Evolutionary conservation across 2,888 invertebrate genomes (phyloP), one percentile per base, ranked within the genome.

Genomic region (Gisinianus flammeolus): DNA sequence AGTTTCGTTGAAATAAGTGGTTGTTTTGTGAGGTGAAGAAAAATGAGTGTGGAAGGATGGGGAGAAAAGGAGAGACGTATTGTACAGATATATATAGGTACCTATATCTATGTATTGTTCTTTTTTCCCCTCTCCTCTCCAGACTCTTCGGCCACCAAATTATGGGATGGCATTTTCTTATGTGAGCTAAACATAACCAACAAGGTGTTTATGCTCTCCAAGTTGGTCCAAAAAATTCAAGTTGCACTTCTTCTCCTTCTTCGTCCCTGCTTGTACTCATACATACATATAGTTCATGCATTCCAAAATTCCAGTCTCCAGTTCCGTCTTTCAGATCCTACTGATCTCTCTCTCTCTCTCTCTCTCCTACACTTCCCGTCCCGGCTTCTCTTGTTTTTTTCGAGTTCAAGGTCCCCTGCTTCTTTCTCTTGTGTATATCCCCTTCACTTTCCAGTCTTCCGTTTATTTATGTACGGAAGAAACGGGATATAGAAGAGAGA

Each of bases 61-160:
- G 8, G 35, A 8, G 6, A 33, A 33, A 73, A 31, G 26, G 26
- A 28, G 62, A 73, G 73, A 71, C 56, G 71, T 71, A 71, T 71
- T 71, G 71, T 71, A n/a, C n/a, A n/a, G n/a, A n/a, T n/a, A n/a
- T n/a, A n/a, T n/a, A n/a, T n/a, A n/a, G n/a, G n/a, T n/a, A n/a
- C n/a, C n/a, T n/a, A n/a, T n/a, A n/a, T 52, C 44, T 2, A 22
- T 1, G 19, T 26, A n/a, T 67, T 19, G 16, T 10, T 26, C 28
- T 8, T 30, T 56, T 28, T 22, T 56, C 22, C 22, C 24, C 35
- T 71, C 28, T 28, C 56, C n/a, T n/a, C n/a, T n/a, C n/a, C n/a
- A n/a, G n/a, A n/a, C n/a, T n/a, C n/a, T n/a, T n/a, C n/a, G n/a
- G 19, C 52, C 71, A 71, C 10, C 24, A 71, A 71, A 71, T 71